A percentile compares a stretch with the other conserved stretches of the same genome.
Evolutionary conservation across 2,797 vertebrate species (phyloP).

Genomic region (Eidolon dupreanum): DNA sequence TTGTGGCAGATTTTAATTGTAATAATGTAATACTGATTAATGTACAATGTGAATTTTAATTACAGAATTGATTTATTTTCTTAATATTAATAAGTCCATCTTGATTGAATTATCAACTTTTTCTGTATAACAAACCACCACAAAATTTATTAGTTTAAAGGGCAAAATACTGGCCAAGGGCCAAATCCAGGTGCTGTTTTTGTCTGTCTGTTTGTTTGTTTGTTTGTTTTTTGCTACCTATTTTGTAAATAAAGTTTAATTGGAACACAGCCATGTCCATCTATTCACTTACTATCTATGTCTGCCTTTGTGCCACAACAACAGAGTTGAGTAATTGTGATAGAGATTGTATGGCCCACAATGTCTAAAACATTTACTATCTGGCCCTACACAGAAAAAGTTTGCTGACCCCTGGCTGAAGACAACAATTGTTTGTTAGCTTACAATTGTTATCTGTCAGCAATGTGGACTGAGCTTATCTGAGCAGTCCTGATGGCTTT

Average conservation of each 20-base stretch:
- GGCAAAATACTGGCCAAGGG: not conserved
- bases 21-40: not conserved
- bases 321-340: not conserved
- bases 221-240: not conserved
- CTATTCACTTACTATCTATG: not conserved
- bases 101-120: slow-evolving; percentile 6
- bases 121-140: not conserved
- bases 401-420: not conserved
- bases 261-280: not conserved
- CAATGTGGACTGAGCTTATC: not conserved
- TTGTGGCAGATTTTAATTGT: not conserved
- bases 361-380: not conserved
- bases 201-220: not conserved
- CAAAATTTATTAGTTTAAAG: not conserved
- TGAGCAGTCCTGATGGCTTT: not conserved
- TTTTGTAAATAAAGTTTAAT: not conserved
- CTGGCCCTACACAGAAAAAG: not conserved
- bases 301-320: not conserved
- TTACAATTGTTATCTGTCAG: not conserved
- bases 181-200: not conserved
- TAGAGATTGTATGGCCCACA: not conserved
- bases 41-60: not conserved
- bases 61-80: not conserved
- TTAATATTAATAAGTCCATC: not conserved
- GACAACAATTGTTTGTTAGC: not conserved